Evolutionary conservation across 1,140 invertebrate species (phyloP).

Genomic region (Sycophaga agraensis): DNA sequence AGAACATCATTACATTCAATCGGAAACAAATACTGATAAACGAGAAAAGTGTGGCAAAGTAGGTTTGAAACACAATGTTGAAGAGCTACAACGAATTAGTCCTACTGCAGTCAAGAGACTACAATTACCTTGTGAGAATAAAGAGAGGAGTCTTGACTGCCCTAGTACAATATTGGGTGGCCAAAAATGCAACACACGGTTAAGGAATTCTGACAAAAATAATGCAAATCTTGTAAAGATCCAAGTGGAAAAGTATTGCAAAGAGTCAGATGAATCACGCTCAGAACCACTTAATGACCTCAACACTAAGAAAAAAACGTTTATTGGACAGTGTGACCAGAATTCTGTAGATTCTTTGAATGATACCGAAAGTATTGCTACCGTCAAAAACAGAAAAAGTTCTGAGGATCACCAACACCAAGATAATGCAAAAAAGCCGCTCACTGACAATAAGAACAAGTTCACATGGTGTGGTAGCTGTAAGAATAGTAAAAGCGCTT

Average conservation of each 20-base stretch:
- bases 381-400: slow-evolving; percentile 10
- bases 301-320: not conserved
- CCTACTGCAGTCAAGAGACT: not conserved
- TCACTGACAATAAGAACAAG: slow-evolving; percentile 29
- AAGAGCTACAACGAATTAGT: not conserved
- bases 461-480: slow-evolving; percentile 40
- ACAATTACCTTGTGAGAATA: not conserved
- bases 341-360: not conserved
- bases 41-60: not conserved
- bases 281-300: not conserved
- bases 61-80: slow-evolving; percentile 20
- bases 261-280: not conserved
- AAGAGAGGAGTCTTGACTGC: slow-evolving; percentile 19
- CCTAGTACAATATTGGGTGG: not conserved
- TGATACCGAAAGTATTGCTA: no score
- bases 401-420: slow-evolving; percentile 18
- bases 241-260: slow-evolving; percentile 44
- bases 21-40: not conserved
- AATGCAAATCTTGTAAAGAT: slow-evolving; percentile 41
- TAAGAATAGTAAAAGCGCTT: not conserved
- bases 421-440: not conserved
- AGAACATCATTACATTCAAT: not conserved
- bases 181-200: not conserved
- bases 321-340: not conserved
- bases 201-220: slow-evolving; percentile 12